phyloP scores from a whole-genome alignment of 2,888 invertebrate genomes.

The Nycteola revayana region DNA sequence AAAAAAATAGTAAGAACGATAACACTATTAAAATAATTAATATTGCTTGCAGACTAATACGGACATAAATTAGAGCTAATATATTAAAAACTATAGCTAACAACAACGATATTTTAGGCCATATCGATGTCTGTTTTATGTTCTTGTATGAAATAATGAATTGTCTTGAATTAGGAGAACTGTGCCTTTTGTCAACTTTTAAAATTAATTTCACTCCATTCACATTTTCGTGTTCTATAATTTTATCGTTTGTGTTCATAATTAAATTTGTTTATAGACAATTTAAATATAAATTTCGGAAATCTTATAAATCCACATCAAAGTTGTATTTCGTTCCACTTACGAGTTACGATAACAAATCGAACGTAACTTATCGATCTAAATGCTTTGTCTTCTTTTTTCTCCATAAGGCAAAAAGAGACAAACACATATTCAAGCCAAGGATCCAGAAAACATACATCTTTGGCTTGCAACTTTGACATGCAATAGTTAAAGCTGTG shows the following conservation, averaged over 20 bases:
- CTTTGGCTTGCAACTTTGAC: too few species aligned
- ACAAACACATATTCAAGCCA: too few species aligned
- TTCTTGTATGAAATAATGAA: constrained; percentile 65
- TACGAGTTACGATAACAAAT: too few species aligned
- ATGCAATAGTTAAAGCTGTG: too few species aligned
- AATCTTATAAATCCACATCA: too few species aligned
- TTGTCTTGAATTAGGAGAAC: constrained; percentile 54
- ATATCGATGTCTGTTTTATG: constrained; percentile 43
- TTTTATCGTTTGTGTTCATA: constrained; percentile 25
- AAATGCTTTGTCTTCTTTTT: too few species aligned
- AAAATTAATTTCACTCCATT: constrained; percentile 62
- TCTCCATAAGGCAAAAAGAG: too few species aligned
- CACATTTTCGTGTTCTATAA: constrained; percentile 58
- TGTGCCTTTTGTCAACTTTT: constrained; percentile 45
- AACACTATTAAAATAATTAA: constrained; percentile 55
- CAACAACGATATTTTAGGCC: constrained; percentile 53
- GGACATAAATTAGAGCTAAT: constrained; percentile 51
- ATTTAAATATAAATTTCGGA: too few species aligned
- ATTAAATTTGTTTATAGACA: background rate
- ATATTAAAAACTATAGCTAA: constrained; percentile 61
- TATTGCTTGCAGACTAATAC: constrained; percentile 57
- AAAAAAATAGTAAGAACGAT: constrained; percentile 61
- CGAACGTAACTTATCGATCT: too few species aligned
- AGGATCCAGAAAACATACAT: too few species aligned
- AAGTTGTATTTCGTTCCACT: too few species aligned